These are phyloP conservation scores for Sarcophaga rosellei DNA, from an alignment of 2,888 invertebrate species.

Conservation along the genomic window DNA sequence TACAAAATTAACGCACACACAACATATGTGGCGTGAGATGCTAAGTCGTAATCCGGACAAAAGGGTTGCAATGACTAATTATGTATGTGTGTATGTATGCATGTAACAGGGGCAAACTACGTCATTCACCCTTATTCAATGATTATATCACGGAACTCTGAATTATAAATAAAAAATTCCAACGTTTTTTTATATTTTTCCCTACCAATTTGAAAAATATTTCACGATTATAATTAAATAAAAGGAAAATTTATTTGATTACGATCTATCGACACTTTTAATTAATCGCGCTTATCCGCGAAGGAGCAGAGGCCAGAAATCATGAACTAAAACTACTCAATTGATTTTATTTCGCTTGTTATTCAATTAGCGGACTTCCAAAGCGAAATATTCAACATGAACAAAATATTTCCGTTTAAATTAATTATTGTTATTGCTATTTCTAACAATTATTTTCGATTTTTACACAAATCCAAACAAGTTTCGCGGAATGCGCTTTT, in stretches of 20 bases:
- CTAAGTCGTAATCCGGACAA: too few species aligned
- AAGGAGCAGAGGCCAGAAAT: neutral
- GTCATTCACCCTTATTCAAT: too few species aligned
- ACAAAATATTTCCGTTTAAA: constrained; percentile 39
- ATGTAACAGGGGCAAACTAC: too few species aligned
- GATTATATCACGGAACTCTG: too few species aligned
- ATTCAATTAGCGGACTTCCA: constrained; percentile 47
- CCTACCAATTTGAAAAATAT: too few species aligned
- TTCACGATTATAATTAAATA: neutral
- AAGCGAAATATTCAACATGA: neutral
- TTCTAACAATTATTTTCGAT: neutral
- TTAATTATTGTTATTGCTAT: constrained; percentile 24
- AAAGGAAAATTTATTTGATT: neutral
- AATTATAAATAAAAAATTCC: too few species aligned
- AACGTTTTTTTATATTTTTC: too few species aligned
- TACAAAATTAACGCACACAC: too few species aligned
- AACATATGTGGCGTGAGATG: too few species aligned
- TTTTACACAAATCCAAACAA: constrained; percentile 35
- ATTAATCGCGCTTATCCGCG: constrained; percentile 8
- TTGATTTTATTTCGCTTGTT: constrained; percentile 44
- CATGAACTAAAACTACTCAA: neutral
- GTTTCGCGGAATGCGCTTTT: neutral
- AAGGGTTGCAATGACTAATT: too few species aligned
- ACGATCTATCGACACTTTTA: constrained; percentile 16
- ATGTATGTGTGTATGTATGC: too few species aligned